Conservation (phyloP, 2,797 vertebrate genomes). For the Cyprinodon diabolis region DNA sequence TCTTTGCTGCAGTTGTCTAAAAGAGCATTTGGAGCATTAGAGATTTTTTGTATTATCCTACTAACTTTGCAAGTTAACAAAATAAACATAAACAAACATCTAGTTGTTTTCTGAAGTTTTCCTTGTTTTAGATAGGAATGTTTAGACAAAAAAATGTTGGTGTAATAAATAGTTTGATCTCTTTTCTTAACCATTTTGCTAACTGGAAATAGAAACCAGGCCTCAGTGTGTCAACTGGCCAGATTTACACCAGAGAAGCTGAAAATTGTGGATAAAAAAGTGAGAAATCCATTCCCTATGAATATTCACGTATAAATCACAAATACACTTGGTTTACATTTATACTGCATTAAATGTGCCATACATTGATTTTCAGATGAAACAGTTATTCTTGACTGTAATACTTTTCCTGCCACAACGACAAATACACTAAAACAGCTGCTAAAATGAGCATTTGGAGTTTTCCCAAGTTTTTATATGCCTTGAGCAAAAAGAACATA, state of each 20-base stretch:
- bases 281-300: not conserved
- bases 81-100: not conserved
- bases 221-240: not conserved
- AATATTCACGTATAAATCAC: not conserved
- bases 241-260: not conserved
- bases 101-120: no score
- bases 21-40: not conserved
- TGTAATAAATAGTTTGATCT: not conserved
- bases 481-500: no score
- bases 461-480: no score
- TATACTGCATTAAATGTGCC: no score
- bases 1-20: no score
- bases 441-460: no score
- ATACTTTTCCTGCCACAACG: no score
- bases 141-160: not conserved
- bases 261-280: not conserved
- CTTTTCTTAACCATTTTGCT: not conserved
- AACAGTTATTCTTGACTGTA: no score
- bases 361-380: no score
- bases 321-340: not conserved
- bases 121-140: not conserved
- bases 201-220: not conserved
- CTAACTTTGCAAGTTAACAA: not conserved
- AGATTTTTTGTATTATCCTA: not conserved
- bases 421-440: no score